These are phyloP conservation scores for Euthynnus affinis DNA, from an alignment of 2,797 vertebrate genomes.

Conservation along the genomic window DNA sequence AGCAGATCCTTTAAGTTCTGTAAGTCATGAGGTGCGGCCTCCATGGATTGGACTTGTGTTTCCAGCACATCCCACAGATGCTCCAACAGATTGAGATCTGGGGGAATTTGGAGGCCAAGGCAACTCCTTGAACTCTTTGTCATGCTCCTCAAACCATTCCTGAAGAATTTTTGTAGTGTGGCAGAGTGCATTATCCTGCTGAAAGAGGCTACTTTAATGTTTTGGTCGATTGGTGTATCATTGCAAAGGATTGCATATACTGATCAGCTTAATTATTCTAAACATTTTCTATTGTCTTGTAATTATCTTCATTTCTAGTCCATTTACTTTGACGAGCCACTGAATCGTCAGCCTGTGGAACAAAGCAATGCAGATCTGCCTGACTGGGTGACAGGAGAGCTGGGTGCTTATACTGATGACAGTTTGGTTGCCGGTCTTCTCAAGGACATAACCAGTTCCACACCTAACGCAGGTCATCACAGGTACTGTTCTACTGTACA, in stretches of 20 bases:
- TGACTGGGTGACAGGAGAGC: conserved; percentile 90
- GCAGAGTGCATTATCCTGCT: no score
- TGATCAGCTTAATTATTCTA: not conserved
- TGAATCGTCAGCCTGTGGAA: conserved; percentile 62
- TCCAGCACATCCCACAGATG: no score
- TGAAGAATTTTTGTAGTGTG: no score
- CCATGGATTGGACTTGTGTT: no score
- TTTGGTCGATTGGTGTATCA: not conserved
- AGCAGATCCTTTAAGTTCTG: no score
- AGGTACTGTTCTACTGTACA: conserved; percentile 71
- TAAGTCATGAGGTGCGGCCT: no score
- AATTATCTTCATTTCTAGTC: conserved; percentile 82
- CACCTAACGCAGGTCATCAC: conserved; percentile 57
- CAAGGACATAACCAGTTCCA: conserved; percentile 62
- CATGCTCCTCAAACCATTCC: no score
- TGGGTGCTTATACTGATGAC: conserved; percentile 75
- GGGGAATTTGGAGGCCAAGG: no score
- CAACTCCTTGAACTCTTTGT: no score
- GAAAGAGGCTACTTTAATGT: no score
- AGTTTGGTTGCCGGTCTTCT: conserved; percentile 51
- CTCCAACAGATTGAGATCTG: no score
- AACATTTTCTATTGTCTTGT: not conserved
- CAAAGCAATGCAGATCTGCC: conserved; percentile 78
- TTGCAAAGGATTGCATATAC: not conserved
- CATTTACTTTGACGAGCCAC: conserved; percentile 93